Base-by-base conservation (phyloP, 2,797 vertebrate species). In the Syngnathus acus region DNA sequence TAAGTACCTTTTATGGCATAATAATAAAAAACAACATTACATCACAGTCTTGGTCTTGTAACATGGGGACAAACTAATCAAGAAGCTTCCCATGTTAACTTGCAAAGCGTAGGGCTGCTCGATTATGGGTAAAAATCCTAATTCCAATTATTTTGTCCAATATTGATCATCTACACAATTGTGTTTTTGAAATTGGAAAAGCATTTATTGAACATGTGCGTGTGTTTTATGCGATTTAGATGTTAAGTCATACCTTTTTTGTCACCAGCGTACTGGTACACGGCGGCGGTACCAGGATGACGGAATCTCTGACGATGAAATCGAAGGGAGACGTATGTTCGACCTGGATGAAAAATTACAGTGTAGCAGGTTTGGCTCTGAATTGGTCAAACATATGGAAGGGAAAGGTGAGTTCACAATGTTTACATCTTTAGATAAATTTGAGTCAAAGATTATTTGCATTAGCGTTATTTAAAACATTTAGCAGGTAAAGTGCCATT, bases 301-400 rank as follows among this genome's bases (percentile, higher is more conserved):
- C 50, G 96, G 95, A 42, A 98, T 98, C 79, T 99, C 97, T 0
- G 97, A 99, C 16, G 97, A 99, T 69, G 97, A 99, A 86, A 99
- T 99, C 21, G 97, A 99, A 79, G 97, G 97, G 21, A 99, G 98
- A 79, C 91, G 96, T 66, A 96, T 89, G 0, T 99, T 99, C 78
- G 94, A 98, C 83, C 87, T 99, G 39, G 93, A 98, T 51, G 96
- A 98, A 70, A 99, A 98, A 80, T 91, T 99, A 71, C 83, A 88
- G 21, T 93, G 93, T 71, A 81, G 86, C 72, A 90, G 92, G 80
- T 99, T 95, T 63, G 92, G 89, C 77, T 93, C 90, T n/a, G 90
- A 94, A 45, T 91, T 98, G 42, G 90, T 99, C 77, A 94, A 93
- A 80, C 91, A 92, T 84, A 98, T 99, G 97, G 92, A 97, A 55